Evolutionary conservation across 2,113 vertebrate genomes (phyloP).

Genomic region (Mionectes macconnelli): DNA sequence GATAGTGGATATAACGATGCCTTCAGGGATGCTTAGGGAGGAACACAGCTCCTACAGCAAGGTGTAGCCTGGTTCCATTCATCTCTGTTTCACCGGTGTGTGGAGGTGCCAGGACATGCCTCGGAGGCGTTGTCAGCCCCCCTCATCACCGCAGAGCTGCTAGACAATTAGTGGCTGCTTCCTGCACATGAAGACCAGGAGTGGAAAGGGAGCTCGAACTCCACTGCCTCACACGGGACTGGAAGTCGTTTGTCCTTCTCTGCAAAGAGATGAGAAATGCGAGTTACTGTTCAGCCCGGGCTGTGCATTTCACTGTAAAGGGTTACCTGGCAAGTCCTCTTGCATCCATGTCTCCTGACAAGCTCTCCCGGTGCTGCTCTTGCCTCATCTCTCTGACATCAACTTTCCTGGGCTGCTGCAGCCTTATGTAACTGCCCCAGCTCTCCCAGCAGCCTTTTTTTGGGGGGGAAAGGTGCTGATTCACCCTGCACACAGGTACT

Average conservation of each 20-base stretch:
- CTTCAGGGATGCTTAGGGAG: constrained; percentile 60
- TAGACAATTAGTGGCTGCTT: neutral
- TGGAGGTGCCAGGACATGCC: constrained; percentile 12
- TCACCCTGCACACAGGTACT: constrained; percentile 14
- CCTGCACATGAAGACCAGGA: neutral
- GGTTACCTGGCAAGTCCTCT: neutral
- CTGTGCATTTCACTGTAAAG: neutral
- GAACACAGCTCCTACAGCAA: neutral
- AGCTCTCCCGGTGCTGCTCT: neutral
- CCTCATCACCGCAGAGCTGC: neutral
- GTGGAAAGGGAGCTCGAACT: neutral
- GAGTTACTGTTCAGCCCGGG: neutral
- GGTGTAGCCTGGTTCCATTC: neutral
- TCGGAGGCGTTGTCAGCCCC: constrained; percentile 5
- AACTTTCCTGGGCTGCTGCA: constrained; percentile 7
- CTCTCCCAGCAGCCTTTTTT: neutral
- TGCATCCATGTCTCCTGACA: neutral
- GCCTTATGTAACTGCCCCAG: constrained; percentile 36
- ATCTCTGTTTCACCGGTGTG: neutral
- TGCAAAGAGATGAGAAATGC: neutral
- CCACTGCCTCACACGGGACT: rapidly evolving
- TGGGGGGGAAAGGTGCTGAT: constrained; percentile 24
- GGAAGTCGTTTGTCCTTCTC: neutral
- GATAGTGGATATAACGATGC: constrained; percentile 53
- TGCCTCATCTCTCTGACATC: neutral